These are phyloP conservation scores for Diabrotica virgifera DNA, from an alignment of 1,140 invertebrate species.

Conservation along the genomic window DNA sequence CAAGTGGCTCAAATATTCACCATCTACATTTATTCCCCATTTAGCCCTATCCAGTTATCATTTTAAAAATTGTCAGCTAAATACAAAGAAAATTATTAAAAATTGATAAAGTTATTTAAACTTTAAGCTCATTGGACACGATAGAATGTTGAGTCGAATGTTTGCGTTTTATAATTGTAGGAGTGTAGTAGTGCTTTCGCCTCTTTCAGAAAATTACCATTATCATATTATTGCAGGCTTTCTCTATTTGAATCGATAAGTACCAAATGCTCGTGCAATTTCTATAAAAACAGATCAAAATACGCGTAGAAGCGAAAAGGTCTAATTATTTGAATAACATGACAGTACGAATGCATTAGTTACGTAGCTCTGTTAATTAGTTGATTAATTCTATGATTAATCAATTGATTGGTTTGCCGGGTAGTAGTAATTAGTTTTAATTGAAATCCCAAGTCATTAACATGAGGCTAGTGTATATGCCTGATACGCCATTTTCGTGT, in stretches of 20 bases:
- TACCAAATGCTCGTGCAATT: background rate
- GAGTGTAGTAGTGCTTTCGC: no score
- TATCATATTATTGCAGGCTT: no score
- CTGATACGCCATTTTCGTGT: slow-evolving; percentile 38
- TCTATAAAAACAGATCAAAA: background rate
- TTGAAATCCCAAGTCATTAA: slow-evolving; percentile 46
- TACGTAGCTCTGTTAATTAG: slow-evolving; percentile 45
- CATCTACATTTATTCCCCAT: no score
- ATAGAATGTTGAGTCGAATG: no score
- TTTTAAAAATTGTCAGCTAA: no score
- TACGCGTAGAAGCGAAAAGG: background rate
- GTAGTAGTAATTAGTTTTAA: slow-evolving; percentile 46
- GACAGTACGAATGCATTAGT: slow-evolving; percentile 39
- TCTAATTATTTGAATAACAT: slow-evolving; percentile 39
- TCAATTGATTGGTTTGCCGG: slow-evolving; percentile 46
- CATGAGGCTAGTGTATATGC: slow-evolving; percentile 28
- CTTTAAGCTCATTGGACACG: no score
- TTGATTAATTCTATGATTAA: slow-evolving; percentile 47
- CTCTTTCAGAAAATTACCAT: no score
- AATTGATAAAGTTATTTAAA: no score
- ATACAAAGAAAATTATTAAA: no score
- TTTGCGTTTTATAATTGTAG: no score
- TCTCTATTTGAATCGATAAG: background rate
- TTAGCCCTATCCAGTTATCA: no score
- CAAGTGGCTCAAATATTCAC: no score